Evolutionary conservation across 2,113 vertebrate species (phyloP), one percentile per base, ranked within the genome.

Genomic region (Amblyornis subalaris): DNA sequence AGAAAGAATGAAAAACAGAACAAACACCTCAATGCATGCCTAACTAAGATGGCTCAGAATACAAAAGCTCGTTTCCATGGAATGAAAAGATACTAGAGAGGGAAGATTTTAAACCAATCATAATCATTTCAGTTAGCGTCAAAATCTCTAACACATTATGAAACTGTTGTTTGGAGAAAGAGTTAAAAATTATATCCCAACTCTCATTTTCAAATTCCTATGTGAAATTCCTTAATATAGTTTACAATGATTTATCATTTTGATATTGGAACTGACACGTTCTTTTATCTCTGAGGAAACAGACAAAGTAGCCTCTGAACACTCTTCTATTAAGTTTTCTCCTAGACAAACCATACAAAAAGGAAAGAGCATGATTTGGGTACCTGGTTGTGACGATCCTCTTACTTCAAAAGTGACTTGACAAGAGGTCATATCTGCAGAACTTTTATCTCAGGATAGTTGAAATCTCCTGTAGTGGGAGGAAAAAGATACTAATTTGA

Each of bases 361-460:
- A 79, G 12, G 8, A 88, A 9, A 84, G 81, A 65, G 16, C 11
- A 50, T 25, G 13, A 78, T 78, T 80, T 80, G 36, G 70, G 91
- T 98, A 99, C 99, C 99, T 98, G 98, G 96, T 57, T 96, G 96
- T 60, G 98, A 98, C n/a, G 97, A 90, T 96, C 98, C 99, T 97
- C 97, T 98, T 78, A 99, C 91, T 95, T 96, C 90, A 96, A 99
- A 97, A 57, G 98, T 99, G 84, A 99, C 98, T 93, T 97, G 97
- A 96, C 97, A 97, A 75, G 93, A 97, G 79, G 98, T 98, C 99
- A 99, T 99, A 66, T 44, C 97, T 97, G 95, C 84, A 90, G 89
- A 79, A 42, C 26, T 92, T 82, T 2, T 10, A 54, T 81, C 89
- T 76, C 53, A 62, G 21, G 33, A n/a, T 21, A 42, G 53, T 0